Base-by-base conservation (phyloP, 1,140 invertebrate genomes). In the Drosophila mauritiana region DNA sequence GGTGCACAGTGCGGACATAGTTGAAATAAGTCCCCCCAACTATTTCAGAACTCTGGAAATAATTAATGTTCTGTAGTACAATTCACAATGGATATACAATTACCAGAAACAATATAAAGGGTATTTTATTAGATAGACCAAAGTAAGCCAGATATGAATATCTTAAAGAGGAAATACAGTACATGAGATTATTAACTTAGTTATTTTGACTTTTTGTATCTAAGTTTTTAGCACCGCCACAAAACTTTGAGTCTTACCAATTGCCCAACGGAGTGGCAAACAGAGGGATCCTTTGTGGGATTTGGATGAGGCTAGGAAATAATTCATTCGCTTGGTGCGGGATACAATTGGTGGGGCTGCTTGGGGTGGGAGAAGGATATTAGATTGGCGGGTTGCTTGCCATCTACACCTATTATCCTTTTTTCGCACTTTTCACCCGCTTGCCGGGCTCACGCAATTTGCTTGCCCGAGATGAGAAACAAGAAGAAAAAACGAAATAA, bases 321-420 rank as follows among this genome's bases (percentile, higher is more conserved):
- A 88, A 88, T 86, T 86, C 83, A 88, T 86, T 86, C 67, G 79
- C 79, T 83, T 54, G 83, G 82, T 86, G 62, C 57, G 64, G 27
- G 31, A 62, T 48, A 65, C 56, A 72, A 40, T 15, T 51, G 12
- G 13, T 10, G 13, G 20, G 37, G 15, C 31, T 42, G n/a, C 17
- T 34, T 37, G 40, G 40, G 25, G 25, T 13, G 36, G 42, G 62
- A 31, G 42, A 22, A 10, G n/a, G 59, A 37, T 34, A 34, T 62
- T 59, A 59, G 37, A 37, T 17, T 40, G 34, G 39, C 15, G 27
- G 42, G 39, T 27, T 55, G 36, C 63, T 13, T 58, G 45, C 40
- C 48, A 68, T 74, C 68, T 79, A 80, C 65, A 84, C 77, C 80
- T 89, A 88, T 80, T 89, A 89, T 88, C 80, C 76, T 77, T 63